These are phyloP conservation scores for Tetanocera ferruginea DNA, from an alignment of 2,888 invertebrate genomes.

Conservation along the genomic window DNA sequence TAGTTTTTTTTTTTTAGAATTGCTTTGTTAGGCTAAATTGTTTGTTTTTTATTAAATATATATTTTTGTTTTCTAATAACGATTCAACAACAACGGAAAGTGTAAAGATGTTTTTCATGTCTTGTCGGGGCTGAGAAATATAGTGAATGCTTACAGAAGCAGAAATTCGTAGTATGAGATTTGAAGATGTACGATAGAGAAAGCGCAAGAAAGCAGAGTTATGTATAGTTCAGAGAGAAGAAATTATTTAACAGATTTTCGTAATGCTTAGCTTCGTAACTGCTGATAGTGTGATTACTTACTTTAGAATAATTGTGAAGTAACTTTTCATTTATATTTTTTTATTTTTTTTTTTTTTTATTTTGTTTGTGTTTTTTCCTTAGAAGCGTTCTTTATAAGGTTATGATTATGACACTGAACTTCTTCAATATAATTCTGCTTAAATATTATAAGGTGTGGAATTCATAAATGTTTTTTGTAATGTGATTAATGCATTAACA, in stretches of 20 bases:
- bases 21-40: conserved; percentile 30
- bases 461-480: conserved; percentile 26
- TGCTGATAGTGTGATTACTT: background rate
- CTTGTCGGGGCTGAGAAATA: conserved; percentile 16
- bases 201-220: background rate
- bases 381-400: background rate
- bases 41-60: background rate
- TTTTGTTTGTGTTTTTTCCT: background rate
- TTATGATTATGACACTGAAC: conserved; percentile 34
- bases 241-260: background rate
- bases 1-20: conserved; percentile 33
- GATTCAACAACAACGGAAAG: background rate
- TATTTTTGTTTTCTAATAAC: background rate
- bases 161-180: background rate
- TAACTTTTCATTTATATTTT: background rate
- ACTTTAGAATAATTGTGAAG: conserved; percentile 2
- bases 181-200: background rate
- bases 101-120: background rate
- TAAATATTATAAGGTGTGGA: conserved; percentile 20
- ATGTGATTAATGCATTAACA: conserved; percentile 23
- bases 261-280: background rate
- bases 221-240: background rate
- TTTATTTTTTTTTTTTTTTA: background rate
- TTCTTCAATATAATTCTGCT: conserved; percentile 16
- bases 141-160: background rate